Percentiles rank a stretch among this genome's conserved stretches.
Conservation (phyloP, 2,113 vertebrate genomes). For the Todiramphus saurophagus region DNA sequence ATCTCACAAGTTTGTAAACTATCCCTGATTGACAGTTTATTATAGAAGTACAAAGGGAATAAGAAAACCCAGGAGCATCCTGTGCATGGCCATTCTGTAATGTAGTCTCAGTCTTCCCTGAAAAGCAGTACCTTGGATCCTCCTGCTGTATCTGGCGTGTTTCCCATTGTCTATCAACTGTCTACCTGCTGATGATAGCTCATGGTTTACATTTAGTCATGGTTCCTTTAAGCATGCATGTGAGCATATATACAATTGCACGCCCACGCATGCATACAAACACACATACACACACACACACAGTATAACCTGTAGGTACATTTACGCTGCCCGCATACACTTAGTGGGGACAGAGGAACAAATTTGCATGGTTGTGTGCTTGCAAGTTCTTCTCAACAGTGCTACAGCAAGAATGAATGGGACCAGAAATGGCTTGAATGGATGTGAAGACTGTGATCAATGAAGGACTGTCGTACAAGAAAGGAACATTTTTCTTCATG, state of each 20-base stretch:
- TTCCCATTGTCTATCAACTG: background rate
- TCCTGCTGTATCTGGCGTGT: background rate
- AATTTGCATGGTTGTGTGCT: background rate
- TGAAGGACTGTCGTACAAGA: background rate
- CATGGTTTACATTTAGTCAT: background rate
- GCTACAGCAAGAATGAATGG: background rate
- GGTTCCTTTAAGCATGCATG: background rate
- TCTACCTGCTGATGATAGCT: background rate
- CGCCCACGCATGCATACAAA: accelerated
- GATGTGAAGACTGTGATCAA: background rate
- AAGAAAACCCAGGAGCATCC: background rate
- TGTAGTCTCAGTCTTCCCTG: background rate
- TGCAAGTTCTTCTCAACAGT: background rate
- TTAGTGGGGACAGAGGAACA: background rate
- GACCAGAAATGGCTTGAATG: background rate
- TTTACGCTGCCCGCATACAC: background rate
- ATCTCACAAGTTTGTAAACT: background rate
- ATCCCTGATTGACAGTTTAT: background rate
- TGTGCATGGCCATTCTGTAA: background rate
- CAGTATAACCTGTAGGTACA: background rate
- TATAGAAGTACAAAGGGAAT: background rate
- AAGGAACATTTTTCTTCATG: background rate
- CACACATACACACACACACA: no score
- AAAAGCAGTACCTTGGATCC: background rate
- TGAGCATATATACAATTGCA: no score